Evolutionary conservation across 1,140 invertebrate species (phyloP).

Genomic region (Triops cancriformis): DNA sequence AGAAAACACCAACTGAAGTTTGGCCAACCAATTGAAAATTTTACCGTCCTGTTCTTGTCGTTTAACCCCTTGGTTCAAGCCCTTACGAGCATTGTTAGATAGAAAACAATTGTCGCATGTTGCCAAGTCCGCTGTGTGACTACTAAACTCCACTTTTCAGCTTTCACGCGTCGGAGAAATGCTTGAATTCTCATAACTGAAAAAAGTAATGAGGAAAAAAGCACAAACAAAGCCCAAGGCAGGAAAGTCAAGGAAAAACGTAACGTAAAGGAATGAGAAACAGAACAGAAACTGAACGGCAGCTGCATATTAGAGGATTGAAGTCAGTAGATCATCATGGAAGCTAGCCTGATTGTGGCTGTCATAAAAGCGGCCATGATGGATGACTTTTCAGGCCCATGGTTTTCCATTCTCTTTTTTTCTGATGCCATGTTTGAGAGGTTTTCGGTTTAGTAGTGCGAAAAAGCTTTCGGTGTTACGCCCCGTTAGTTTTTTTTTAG

Average conservation of each 20-base stretch:
- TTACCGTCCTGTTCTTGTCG: too few relatives aligned
- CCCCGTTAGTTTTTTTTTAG: too few relatives aligned
- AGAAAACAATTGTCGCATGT: too few relatives aligned
- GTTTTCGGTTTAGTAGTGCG: background rate
- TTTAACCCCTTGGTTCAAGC: too few relatives aligned
- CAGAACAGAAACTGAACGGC: constrained; percentile 6
- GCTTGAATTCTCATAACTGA: background rate
- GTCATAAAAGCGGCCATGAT: background rate
- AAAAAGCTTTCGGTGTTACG: background rate
- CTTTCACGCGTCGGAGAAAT: too few relatives aligned
- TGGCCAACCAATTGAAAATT: too few relatives aligned
- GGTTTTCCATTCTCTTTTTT: background rate
- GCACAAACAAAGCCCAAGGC: background rate
- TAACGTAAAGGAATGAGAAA: background rate
- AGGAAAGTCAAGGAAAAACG: background rate
- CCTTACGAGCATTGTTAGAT: too few relatives aligned
- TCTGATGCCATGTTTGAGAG: background rate
- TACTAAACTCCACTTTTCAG: too few relatives aligned
- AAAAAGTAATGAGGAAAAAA: background rate
- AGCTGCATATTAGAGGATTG: constrained; percentile 4
- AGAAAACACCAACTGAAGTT: too few relatives aligned
- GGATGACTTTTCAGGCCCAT: background rate
- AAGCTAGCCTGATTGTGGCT: background rate
- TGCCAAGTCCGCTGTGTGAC: too few relatives aligned
- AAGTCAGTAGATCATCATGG: background rate